Conservation (phyloP, 2,113 vertebrate species). For the Enhydra lutris region DNA sequence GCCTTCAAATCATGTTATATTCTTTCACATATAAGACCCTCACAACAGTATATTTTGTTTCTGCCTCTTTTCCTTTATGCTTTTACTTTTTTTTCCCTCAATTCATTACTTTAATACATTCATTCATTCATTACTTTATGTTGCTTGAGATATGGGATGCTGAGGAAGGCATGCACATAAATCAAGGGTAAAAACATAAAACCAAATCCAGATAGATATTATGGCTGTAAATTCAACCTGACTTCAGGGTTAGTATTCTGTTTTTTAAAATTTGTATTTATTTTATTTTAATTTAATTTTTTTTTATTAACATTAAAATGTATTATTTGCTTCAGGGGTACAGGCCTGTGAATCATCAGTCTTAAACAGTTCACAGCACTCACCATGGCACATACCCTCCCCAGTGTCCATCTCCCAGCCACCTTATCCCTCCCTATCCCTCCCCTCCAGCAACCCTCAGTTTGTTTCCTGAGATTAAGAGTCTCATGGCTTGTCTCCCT, state of each 20-base stretch:
- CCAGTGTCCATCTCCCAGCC: too few relatives aligned
- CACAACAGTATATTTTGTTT: not conserved
- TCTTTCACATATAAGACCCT: not conserved
- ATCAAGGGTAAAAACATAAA: conserved; percentile 72
- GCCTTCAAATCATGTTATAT: not conserved
- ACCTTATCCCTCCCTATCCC: too few relatives aligned
- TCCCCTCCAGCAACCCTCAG: too few relatives aligned
- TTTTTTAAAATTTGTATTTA: too few relatives aligned
- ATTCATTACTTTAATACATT: conserved; percentile 72
- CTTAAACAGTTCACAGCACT: too few relatives aligned
- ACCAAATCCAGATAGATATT: conserved; percentile 67
- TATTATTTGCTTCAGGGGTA: too few relatives aligned
- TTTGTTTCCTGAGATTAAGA: too few relatives aligned
- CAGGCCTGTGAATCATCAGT: too few relatives aligned
- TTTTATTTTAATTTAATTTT: too few relatives aligned
- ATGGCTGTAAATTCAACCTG: conserved; percentile 66
- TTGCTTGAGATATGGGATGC: conserved; percentile 56
- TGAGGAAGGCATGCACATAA: conserved; percentile 47
- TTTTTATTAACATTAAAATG: too few relatives aligned
- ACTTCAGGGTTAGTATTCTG: conserved; percentile 58
- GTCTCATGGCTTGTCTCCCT: too few relatives aligned
- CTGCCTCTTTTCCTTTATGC: not conserved
- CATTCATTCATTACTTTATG: not conserved
- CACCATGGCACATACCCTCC: too few relatives aligned
- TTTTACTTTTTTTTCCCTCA: conserved; percentile 55